A percentile compares a stretch with the other conserved stretches of the same genome.
These are phyloP conservation scores for Tragelaphus imberbis DNA, from an alignment of 2,113 vertebrate species.

Conservation along the genomic window DNA sequence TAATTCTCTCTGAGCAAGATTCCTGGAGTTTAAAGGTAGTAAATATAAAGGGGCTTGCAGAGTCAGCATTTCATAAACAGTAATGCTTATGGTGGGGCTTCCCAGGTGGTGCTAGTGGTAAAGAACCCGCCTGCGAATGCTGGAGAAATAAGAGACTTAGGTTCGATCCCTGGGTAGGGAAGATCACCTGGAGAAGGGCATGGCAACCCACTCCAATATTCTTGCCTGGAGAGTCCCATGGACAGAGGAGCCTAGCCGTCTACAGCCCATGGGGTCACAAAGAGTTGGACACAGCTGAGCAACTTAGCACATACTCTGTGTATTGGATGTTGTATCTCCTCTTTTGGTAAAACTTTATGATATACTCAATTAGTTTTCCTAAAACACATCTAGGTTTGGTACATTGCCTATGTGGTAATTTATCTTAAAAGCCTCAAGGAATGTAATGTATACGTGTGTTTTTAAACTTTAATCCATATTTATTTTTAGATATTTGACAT, in stretches of 20 bases:
- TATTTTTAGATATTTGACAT: not conserved
- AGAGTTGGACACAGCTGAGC: accelerated
- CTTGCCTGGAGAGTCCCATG: not conserved
- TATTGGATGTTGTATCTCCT: not conserved
- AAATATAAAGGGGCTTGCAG: not conserved
- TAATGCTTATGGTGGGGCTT: not conserved
- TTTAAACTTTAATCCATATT: not conserved
- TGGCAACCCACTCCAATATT: not conserved
- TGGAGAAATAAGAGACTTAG: not conserved
- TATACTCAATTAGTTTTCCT: not conserved
- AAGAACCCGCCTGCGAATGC: not conserved
- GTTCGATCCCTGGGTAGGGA: not conserved
- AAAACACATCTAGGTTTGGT: not conserved
- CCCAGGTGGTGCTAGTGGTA: not conserved
- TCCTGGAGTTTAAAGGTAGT: not conserved
- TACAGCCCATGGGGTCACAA: not conserved
- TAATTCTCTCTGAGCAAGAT: not conserved
- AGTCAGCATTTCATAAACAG: not conserved
- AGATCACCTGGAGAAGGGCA: not conserved
- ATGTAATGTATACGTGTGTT: not conserved
- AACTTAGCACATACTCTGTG: not conserved
- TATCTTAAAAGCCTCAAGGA: not conserved
- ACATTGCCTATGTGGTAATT: not conserved
- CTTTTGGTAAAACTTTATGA: not conserved
- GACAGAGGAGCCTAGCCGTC: not conserved